Evolutionary conservation across 2,113 vertebrate species (phyloP).

Genomic region (Stigmatopora argus): DNA sequence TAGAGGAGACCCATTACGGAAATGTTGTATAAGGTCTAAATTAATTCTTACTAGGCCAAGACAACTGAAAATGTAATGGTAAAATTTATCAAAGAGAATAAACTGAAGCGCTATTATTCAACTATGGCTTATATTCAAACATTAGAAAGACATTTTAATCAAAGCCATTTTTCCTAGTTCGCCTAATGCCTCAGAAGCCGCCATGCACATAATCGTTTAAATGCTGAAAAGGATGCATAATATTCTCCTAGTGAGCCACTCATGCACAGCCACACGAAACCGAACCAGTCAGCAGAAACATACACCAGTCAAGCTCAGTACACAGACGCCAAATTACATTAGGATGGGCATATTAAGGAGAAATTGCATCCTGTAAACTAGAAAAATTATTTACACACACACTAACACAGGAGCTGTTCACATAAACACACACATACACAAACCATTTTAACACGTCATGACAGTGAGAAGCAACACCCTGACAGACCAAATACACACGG

Average conservation of each 20-base stretch:
- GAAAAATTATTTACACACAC: slow-evolving; percentile 76
- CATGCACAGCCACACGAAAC: slow-evolving; percentile 73
- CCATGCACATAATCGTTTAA: slow-evolving; percentile 62
- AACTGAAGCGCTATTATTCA: slow-evolving; percentile 66
- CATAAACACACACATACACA: slow-evolving; percentile 34
- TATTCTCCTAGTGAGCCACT: slow-evolving; percentile 59
- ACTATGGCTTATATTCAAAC: slow-evolving; percentile 77
- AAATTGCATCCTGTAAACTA: slow-evolving; percentile 91
- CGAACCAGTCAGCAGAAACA: slow-evolving; percentile 75
- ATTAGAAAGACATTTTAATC: slow-evolving; percentile 76
- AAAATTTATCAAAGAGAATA: slow-evolving; percentile 35
- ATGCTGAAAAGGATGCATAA: slow-evolving; percentile 68
- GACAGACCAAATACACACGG: slow-evolving; percentile 48
- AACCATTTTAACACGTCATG: slow-evolving; percentile 49
- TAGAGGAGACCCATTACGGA: not conserved
- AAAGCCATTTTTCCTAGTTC: slow-evolving; percentile 71
- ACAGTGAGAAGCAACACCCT: slow-evolving; percentile 40
- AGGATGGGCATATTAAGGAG: slow-evolving; percentile 86
- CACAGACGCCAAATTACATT: slow-evolving; percentile 86
- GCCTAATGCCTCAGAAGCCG: slow-evolving; percentile 60
- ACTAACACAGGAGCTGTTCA: slow-evolving; percentile 1
- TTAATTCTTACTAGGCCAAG: not conserved
- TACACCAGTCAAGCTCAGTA: slow-evolving; percentile 58
- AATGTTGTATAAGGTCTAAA: not conserved
- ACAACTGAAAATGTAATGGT: slow-evolving; percentile 1